Evolutionary conservation across 2,888 invertebrate genomes (phyloP), one percentile per base, ranked within the genome.

Genomic region (Leptinotarsa haldemani): DNA sequence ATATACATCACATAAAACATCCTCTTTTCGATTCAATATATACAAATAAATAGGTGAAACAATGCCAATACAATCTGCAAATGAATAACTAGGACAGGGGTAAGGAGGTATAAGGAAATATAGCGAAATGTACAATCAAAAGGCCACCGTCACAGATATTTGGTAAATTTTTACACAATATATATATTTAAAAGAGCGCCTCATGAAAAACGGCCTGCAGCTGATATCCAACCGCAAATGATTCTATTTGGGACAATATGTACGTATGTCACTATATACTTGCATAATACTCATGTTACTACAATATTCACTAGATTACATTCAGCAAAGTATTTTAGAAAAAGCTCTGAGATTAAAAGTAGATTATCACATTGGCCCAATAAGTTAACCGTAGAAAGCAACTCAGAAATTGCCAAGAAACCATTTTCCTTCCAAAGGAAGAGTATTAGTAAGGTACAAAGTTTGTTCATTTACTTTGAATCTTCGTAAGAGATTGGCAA

Each of bases 1-100:
- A 85, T 85, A 82, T 85, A 85, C 84, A 85, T 83, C 84, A 85
- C 84, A 84, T 82, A 79, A 84, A 81, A 79, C 79, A 71, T 81
- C 30, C 12, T 40, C 40, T 76, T 71, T 69, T 70, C 78, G 78
- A 75, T 80, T 79, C 83, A 82, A 80, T 85, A 85, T 86, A 85
- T 85, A 85, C 85, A 86, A 82, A 85, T 83, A 84, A 80, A 79
- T 79, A 77, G 78, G 53, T 75, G 70, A 77, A 77, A 73, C 70
- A 74, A 69, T 71, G 71, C 69, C 69, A 76, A 75, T 65, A 56
- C 71, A 76, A 74, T 71, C 74, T 73, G 73, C 74, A 70, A 75
- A 76, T 69, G 20, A 22, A 56, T 73, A 78, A 67, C 50, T 18
- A 30, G 67, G 58, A 70, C 52, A n/a, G 63, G 53, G 65, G 63